Conservation (phyloP, 2,797 vertebrate species). For the Myotis daubentonii region DNA sequence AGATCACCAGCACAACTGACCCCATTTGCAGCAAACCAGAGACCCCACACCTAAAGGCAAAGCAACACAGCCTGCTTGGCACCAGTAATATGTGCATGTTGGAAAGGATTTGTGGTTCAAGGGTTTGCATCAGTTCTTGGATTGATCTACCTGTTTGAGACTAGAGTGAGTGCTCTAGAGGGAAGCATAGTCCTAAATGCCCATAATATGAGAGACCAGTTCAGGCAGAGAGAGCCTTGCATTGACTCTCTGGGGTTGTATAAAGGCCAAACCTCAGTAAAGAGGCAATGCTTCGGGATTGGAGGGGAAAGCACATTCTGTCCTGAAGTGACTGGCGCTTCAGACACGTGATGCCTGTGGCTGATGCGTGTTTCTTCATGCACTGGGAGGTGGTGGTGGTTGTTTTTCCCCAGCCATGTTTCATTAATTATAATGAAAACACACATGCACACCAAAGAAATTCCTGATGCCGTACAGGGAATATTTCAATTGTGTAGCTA, state of each 20-base stretch:
- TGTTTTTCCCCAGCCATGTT: conserved; percentile 27
- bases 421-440: conserved; percentile 39
- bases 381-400: not conserved
- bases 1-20: not conserved
- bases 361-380: not conserved
- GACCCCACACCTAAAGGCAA: not conserved
- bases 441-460: conserved; percentile 12
- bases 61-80: not conserved
- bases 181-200: not conserved
- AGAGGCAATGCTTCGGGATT: not conserved
- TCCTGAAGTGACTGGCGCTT: not conserved
- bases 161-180: not conserved
- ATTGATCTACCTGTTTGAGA: not conserved
- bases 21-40: conserved; percentile 11
- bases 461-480: not conserved
- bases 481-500: not conserved
- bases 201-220: not conserved
- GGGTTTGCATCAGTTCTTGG: conserved; percentile 16
- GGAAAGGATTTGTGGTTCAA: conserved; percentile 3
- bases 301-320: not conserved
- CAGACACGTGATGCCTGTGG: not conserved
- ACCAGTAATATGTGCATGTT: not conserved
- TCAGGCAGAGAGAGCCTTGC: not conserved
- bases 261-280: not conserved
- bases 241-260: not conserved